Evolutionary conservation across 2,888 invertebrate species (phyloP).

Genomic region (Acanthosepion pharaonis): DNA sequence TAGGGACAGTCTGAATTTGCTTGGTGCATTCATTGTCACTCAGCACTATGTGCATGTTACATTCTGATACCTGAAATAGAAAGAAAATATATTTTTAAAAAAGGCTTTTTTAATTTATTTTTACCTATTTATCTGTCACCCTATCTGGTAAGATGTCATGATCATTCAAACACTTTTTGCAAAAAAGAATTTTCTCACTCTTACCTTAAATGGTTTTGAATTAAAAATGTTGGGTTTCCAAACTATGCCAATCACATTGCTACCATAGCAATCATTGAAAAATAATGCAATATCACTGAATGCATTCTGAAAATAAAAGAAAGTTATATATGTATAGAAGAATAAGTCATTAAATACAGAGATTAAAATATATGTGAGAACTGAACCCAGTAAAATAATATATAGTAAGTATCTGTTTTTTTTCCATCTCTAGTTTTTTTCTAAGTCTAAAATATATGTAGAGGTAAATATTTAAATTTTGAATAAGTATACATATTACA

Average conservation of each 20-base stretch:
- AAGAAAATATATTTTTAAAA: not conserved
- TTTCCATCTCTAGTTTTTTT: no score
- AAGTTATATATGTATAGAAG: not conserved
- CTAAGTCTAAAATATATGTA: no score
- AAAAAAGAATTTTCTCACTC: not conserved
- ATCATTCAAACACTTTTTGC: not conserved
- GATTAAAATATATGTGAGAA: no score
- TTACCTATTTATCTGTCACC: no score
- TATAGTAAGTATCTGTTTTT: no score
- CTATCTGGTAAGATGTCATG: not conserved
- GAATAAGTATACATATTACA: no score
- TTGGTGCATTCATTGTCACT: conserved; percentile 74
- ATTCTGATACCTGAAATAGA: not conserved
- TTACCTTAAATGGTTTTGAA: conserved; percentile 83
- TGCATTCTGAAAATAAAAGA: conserved; percentile 63
- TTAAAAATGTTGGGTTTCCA: conserved; percentile 84
- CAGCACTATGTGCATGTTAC: conserved; percentile 64
- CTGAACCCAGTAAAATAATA: no score
- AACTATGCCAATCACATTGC: conserved; percentile 86
- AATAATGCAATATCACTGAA: conserved; percentile 85
- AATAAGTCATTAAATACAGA: not conserved
- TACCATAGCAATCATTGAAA: conserved; percentile 92
- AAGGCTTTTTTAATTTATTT: no score
- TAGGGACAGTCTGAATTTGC: conserved; percentile 77
- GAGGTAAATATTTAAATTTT: no score